These are phyloP conservation scores for Aleiodes testaceus DNA, from an alignment of 2,888 invertebrate genomes.

Conservation along the genomic window DNA sequence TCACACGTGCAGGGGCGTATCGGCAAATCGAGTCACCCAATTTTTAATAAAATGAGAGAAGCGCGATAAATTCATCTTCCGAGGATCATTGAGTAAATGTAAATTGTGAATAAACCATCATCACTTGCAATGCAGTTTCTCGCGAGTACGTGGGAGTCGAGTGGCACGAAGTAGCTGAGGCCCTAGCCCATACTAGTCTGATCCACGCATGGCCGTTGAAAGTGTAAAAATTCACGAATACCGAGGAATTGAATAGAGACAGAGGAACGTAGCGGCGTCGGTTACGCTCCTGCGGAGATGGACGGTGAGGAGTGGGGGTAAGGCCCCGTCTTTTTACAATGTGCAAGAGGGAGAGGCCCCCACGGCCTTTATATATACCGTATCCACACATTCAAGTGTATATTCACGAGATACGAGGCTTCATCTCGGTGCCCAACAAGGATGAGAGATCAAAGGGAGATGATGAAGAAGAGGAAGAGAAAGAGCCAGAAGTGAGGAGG, in stretches of 20 bases:
- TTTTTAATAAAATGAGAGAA: neutral
- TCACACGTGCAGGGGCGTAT: conserved; percentile 26
- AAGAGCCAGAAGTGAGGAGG: conserved; percentile 25
- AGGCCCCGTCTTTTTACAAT: conserved; percentile 67
- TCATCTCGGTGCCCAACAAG: conserved; percentile 27
- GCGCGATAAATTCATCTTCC: neutral
- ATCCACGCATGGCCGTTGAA: neutral
- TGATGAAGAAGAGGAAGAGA: conserved; percentile 13
- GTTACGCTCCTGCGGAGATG: conserved; percentile 21
- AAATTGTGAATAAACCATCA: neutral
- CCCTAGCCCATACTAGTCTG: conserved; percentile 3
- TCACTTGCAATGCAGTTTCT: conserved; percentile 38
- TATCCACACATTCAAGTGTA: neutral
- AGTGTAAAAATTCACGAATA: neutral
- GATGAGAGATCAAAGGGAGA: conserved; percentile 29
- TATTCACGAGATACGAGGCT: neutral
- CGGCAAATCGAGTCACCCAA: too few relatives aligned
- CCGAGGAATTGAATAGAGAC: conserved; percentile 1
- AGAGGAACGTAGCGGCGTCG: conserved; percentile 1
- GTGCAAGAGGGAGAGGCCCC: conserved; percentile 52
- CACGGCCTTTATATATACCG: conserved; percentile 6
- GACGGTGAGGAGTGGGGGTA: conserved; percentile 46
- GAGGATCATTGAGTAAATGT: neutral
- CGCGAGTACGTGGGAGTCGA: conserved; percentile 39
- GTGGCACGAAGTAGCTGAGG: neutral